Conservation (phyloP, 2,113 vertebrate species). For the Archilochus colubris region DNA sequence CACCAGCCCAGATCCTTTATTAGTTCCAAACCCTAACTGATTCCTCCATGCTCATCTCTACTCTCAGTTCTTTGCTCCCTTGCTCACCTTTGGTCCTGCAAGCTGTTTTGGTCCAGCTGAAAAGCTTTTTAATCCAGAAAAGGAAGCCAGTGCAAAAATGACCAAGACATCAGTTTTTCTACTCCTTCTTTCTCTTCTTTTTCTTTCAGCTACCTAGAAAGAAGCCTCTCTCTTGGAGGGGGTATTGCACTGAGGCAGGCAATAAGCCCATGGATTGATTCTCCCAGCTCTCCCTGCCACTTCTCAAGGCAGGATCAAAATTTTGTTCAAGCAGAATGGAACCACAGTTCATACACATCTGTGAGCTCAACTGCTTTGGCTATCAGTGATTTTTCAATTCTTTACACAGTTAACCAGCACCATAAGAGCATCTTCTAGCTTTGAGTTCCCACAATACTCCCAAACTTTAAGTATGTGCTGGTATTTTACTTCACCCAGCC, state of each 20-base stretch:
- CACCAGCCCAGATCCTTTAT: neutral
- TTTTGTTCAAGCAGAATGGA: neutral
- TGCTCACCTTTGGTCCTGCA: neutral
- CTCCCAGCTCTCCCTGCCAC: neutral
- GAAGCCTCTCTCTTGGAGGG: neutral
- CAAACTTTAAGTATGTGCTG: neutral
- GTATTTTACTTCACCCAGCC: neutral
- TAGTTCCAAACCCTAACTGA: neutral
- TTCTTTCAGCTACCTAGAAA: neutral
- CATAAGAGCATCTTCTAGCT: neutral
- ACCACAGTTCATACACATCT: neutral
- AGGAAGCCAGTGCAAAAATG: neutral
- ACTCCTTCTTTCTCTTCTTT: neutral
- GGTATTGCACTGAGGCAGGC: neutral
- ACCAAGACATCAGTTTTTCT: neutral
- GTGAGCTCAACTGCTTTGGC: neutral
- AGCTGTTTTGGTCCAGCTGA: neutral
- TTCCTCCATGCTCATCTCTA: neutral
- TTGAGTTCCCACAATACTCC: neutral
- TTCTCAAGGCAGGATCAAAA: neutral
- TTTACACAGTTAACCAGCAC: neutral
- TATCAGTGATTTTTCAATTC: neutral
- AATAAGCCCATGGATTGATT: neutral
- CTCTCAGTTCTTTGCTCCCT: neutral
- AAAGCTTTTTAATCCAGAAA: neutral